Evolutionary conservation across 2,113 vertebrate genomes (phyloP).

Genomic region (Heteronetta atricapilla): DNA sequence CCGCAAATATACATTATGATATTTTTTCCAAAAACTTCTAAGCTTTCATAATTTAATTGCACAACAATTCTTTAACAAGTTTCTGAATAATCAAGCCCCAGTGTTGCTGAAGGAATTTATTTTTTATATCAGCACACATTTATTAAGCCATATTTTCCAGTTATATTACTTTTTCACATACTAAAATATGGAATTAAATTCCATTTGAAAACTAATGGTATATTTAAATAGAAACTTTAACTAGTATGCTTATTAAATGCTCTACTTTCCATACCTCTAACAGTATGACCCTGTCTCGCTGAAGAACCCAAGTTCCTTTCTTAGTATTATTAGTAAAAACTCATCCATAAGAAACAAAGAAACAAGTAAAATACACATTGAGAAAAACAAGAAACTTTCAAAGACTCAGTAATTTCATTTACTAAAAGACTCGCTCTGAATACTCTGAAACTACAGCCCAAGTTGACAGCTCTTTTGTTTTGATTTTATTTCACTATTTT

Average conservation of each 20-base stretch:
- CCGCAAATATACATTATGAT: not conserved
- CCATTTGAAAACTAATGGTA: not conserved
- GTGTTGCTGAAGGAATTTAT: not conserved
- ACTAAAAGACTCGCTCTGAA: not conserved
- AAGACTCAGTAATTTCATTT: not conserved
- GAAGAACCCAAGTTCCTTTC: not conserved
- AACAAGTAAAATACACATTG: not conserved
- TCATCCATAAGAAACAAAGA: not conserved
- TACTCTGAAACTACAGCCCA: not conserved
- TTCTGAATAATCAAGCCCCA: not conserved
- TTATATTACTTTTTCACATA: not conserved
- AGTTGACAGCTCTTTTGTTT: constrained; percentile 29
- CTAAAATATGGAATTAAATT: not conserved
- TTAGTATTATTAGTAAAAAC: not conserved
- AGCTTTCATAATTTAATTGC: not conserved
- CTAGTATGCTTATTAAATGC: not conserved
- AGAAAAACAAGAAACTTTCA: not conserved
- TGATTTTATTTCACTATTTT: not conserved
- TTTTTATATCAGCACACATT: not conserved
- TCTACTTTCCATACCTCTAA: not conserved
- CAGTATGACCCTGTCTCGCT: not conserved
- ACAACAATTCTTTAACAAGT: not conserved
- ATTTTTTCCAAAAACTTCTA: not conserved
- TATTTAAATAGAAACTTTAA: not conserved
- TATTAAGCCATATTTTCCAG: not conserved